phyloP scores from a whole-genome alignment of 2,797 vertebrate genomes.

The Geotrypetes seraphini region DNA sequence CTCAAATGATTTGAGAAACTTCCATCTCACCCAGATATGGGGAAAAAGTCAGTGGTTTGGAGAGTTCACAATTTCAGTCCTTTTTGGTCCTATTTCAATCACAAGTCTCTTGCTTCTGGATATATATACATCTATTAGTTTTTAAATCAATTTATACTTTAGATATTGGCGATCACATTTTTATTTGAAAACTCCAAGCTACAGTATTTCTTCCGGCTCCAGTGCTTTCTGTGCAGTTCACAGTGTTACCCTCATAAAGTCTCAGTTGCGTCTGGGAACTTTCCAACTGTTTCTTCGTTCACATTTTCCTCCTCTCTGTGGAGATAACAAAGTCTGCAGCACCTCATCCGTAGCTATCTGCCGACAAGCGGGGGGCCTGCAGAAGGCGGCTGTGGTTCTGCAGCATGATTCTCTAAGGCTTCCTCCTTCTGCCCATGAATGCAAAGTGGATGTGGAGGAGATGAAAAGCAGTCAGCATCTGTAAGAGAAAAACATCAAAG shows the following conservation, averaged over 20 bases:
- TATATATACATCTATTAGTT: no score
- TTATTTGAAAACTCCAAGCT: no score
- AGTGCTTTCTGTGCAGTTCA: neutral
- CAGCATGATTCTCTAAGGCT: neutral
- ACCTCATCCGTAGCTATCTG: neutral
- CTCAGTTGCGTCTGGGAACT: neutral
- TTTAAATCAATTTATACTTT: no score
- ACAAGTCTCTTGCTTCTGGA: neutral
- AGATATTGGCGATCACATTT: no score
- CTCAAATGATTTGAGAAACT: no score
- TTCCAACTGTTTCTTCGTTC: neutral
- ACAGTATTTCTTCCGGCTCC: neutral
- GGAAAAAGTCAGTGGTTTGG: no score
- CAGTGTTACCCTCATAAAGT: neutral
- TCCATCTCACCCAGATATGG: no score
- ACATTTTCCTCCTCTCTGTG: no score
- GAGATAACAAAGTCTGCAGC: neutral
- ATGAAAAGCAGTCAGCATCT: no score
- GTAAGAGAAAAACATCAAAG: no score
- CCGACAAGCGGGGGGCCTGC: neutral
- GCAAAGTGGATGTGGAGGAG: no score
- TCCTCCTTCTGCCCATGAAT: neutral
- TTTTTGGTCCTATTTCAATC: neutral
- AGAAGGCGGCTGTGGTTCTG: neutral
- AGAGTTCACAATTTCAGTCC: no score